Conservation (phyloP, 1,140 invertebrate genomes). For the Lamellibrachia luymesi region DNA sequence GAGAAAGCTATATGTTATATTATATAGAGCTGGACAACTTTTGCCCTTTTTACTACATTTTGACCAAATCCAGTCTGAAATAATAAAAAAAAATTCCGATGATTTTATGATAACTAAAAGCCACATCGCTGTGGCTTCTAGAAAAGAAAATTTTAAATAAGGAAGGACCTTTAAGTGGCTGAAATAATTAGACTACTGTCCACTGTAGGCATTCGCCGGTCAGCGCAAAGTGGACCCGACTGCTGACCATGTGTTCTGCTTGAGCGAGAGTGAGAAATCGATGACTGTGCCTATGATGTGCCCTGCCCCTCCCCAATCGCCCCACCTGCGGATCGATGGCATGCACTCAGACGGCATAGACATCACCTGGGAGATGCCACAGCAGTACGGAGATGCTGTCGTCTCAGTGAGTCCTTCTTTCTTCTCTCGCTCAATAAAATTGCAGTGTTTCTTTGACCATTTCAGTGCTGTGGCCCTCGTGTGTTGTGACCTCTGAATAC, state of each 20-base stretch:
- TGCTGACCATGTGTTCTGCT: conserved; percentile 31
- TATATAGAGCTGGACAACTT: not conserved
- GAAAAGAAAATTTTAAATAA: not conserved
- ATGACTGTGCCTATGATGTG: conserved; percentile 51
- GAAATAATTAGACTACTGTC: not conserved
- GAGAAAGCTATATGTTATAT: not conserved
- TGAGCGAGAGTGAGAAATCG: conserved; percentile 50
- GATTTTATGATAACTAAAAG: too few relatives aligned
- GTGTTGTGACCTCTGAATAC: too few relatives aligned
- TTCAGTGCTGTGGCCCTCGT: too few relatives aligned
- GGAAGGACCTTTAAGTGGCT: not conserved
- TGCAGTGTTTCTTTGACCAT: not conserved
- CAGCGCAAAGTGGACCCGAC: conserved; percentile 38
- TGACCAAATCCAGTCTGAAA: not conserved
- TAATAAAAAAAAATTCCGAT: too few relatives aligned
- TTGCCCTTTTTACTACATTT: not conserved
- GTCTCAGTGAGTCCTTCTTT: conserved; percentile 45
- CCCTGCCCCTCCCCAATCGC: conserved; percentile 51
- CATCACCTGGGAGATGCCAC: conserved; percentile 52
- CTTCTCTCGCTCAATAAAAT: not conserved
- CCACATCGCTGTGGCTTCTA: too few relatives aligned
- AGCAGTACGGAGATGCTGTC: conserved; percentile 54
- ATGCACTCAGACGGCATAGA: conserved; percentile 52
- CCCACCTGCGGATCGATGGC: conserved; percentile 49
- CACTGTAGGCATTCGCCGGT: conserved; percentile 44